Conservation (phyloP, 2,797 vertebrate genomes). For the Philypnodon macrostomus region DNA sequence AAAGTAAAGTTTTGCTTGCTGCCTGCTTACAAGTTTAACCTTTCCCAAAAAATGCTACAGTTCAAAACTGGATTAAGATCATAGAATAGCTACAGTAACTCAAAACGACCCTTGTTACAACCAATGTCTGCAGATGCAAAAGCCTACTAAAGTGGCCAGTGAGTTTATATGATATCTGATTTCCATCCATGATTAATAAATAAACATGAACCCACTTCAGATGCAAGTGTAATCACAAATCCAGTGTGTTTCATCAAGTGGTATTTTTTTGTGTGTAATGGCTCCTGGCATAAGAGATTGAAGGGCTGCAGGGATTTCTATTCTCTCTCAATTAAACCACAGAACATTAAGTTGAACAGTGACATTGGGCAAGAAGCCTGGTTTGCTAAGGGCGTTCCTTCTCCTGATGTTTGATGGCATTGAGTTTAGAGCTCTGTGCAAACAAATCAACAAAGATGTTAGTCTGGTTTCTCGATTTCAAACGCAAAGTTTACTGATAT, state of each 20-base stretch:
- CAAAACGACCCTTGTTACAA: too few species aligned
- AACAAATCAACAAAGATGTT: constrained; percentile 1
- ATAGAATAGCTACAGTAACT: too few species aligned
- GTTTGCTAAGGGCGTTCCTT: neutral
- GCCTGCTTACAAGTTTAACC: too few species aligned
- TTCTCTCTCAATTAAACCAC: constrained; percentile 15
- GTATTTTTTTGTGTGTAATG: neutral
- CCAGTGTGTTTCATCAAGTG: neutral
- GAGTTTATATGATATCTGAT: neutral
- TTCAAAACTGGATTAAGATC: too few species aligned
- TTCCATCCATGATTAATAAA: neutral
- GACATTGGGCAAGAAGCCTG: neutral
- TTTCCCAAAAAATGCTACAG: too few species aligned
- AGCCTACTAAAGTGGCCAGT: neutral
- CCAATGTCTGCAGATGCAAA: too few species aligned
- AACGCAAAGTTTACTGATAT: too few species aligned
- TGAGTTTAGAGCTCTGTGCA: too few species aligned
- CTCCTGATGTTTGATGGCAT: neutral
- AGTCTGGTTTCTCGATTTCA: too few species aligned
- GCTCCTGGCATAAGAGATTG: constrained; percentile 1
- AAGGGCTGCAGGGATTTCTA: neutral
- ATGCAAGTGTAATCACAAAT: neutral
- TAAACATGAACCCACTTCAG: neutral
- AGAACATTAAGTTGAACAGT: constrained; percentile 4
- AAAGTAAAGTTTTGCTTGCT: too few species aligned